These are phyloP conservation scores for Margaritifera margaritifera DNA, from an alignment of 2,888 invertebrate genomes.

Conservation along the genomic window DNA sequence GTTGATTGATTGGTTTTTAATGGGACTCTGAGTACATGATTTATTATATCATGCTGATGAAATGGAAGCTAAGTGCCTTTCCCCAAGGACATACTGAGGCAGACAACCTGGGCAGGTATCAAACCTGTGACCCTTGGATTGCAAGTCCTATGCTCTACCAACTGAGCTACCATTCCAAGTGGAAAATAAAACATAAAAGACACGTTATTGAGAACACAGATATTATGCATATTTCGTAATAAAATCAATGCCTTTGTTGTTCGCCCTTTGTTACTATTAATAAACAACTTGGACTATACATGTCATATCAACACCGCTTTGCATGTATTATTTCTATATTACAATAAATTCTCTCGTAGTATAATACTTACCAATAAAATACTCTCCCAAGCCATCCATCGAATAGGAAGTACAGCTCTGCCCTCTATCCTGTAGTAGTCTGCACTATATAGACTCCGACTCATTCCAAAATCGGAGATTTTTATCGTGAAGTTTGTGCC, in stretches of 20 bases:
- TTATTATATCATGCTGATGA: too few relatives aligned
- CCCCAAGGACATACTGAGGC: too few relatives aligned
- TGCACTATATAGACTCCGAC: constrained; percentile 72
- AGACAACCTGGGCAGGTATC: too few relatives aligned
- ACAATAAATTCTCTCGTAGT: neutral
- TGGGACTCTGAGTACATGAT: too few relatives aligned
- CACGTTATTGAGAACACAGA: too few relatives aligned
- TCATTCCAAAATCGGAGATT: constrained; percentile 73
- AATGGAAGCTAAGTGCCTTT: too few relatives aligned
- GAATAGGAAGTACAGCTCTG: constrained; percentile 84
- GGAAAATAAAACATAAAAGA: too few relatives aligned
- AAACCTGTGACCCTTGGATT: too few relatives aligned
- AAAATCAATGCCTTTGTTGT: neutral
- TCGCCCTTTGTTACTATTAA: neutral
- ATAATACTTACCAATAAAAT: constrained; percentile 76
- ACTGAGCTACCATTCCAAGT: too few relatives aligned
- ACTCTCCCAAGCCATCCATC: constrained; percentile 94
- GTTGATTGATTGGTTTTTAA: too few relatives aligned
- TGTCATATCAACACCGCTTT: neutral
- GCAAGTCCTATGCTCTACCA: too few relatives aligned
- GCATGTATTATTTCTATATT: neutral
- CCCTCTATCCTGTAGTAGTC: constrained; percentile 91
- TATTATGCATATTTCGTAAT: too few relatives aligned
- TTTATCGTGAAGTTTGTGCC: constrained; percentile 83
- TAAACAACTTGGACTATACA: neutral